Percentiles rank a stretch among this genome's conserved stretches.
These are phyloP conservation scores for Platycnemis pennipes DNA, from an alignment of 2,888 invertebrate species.

Conservation along the genomic window DNA sequence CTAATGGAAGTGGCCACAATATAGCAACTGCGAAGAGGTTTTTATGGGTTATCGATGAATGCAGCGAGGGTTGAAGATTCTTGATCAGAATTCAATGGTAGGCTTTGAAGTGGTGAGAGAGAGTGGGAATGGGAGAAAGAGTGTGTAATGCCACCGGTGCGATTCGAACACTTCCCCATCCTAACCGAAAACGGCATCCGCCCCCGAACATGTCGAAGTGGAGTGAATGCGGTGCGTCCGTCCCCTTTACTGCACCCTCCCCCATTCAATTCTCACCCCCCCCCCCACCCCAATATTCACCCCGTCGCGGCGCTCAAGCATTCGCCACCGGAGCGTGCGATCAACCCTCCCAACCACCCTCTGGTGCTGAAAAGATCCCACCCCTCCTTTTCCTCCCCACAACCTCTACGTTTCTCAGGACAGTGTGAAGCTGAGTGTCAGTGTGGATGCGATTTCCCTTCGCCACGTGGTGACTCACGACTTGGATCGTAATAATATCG, in stretches of 20 bases:
- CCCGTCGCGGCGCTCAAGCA: neutral
- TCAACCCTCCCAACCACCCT: neutral
- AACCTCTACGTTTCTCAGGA: no score
- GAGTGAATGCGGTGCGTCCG: neutral
- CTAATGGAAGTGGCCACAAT: neutral
- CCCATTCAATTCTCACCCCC: neutral
- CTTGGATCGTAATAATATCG: no score
- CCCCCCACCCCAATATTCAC: neutral
- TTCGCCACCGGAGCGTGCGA: no score
- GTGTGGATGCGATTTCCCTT: no score
- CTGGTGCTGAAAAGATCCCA: no score
- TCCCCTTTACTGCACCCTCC: neutral
- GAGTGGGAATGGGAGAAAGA: no score
- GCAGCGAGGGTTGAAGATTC: neutral
- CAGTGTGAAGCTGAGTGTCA: no score
- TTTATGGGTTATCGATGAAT: slow-evolving; percentile 3
- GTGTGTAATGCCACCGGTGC: neutral
- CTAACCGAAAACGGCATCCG: neutral
- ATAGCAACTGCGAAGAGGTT: neutral
- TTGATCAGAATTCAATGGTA: neutral
- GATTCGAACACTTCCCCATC: neutral
- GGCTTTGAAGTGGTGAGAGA: neutral
- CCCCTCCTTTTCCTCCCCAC: neutral
- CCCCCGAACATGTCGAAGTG: neutral
- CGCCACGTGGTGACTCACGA: no score